Conservation (phyloP, 2,113 vertebrate genomes). For the Cryptomyrus ogoouensis region DNA sequence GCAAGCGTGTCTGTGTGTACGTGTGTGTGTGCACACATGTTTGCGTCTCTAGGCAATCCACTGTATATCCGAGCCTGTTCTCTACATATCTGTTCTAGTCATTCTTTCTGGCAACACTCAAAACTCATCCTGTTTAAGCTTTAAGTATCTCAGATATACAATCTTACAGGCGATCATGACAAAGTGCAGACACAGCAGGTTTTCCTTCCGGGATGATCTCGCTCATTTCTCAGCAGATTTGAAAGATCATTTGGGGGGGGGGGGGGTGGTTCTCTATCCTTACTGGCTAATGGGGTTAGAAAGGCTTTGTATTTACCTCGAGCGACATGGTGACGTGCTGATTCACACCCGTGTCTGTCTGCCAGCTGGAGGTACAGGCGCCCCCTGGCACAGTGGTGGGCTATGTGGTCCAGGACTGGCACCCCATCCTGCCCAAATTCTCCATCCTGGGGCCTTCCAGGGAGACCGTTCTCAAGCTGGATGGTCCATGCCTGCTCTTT, state of each 20-base stretch:
- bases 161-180: background rate
- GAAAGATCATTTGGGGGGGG: background rate
- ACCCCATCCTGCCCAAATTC: conserved; percentile 72
- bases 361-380: conserved; percentile 79
- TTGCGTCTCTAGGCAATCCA: background rate
- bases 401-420: conserved; percentile 77
- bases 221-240: background rate
- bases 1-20: background rate
- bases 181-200: background rate
- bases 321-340: background rate
- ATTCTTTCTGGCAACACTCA: background rate
- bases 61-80: background rate
- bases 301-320: background rate
- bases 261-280: background rate
- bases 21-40: background rate
- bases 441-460: conserved; percentile 72
- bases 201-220: background rate
- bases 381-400: conserved; percentile 78
- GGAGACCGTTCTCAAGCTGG: conserved; percentile 65
- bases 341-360: background rate
- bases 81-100: background rate
- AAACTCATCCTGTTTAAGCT: background rate
- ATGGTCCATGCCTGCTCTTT: conserved; percentile 78
- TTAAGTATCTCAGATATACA: background rate
- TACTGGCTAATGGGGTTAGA: background rate